phyloP scores from a whole-genome alignment of 1,140 invertebrate genomes.

The Philotrypesis tridentata region DNA sequence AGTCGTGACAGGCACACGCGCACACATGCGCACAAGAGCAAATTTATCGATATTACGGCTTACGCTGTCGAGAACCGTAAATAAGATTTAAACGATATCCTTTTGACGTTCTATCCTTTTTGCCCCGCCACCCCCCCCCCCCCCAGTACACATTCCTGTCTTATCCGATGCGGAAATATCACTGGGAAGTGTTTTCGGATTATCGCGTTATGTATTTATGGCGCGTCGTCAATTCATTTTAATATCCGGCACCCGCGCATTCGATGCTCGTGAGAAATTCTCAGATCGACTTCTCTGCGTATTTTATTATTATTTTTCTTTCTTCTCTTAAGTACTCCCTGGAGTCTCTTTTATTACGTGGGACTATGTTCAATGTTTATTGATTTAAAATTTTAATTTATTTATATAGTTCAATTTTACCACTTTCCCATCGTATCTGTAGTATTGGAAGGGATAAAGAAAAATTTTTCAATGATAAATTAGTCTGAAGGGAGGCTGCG shows the following conservation, averaged over 20 bases:
- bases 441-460: too few species aligned
- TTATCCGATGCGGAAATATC: not conserved
- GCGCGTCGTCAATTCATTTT: not conserved
- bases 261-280: not conserved
- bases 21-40: not conserved
- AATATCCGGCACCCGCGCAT: not conserved
- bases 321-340: too few species aligned
- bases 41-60: constrained; percentile 25
- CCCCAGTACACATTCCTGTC: not conserved
- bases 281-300: not conserved
- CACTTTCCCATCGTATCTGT: too few species aligned
- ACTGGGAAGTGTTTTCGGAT: too few species aligned
- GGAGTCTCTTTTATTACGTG: too few species aligned
- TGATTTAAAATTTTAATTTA: too few species aligned
- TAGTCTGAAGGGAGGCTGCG: too few species aligned
- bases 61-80: not conserved
- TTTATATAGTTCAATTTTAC: too few species aligned
- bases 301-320: too few species aligned
- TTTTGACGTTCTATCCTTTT: too few species aligned
- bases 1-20: not conserved
- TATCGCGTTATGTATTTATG: not conserved
- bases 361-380: too few species aligned
- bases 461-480: too few species aligned
- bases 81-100: not conserved
- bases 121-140: not conserved